Base-by-base conservation (phyloP, 2,797 vertebrate genomes). In the Hemitrygon akajei region DNA sequence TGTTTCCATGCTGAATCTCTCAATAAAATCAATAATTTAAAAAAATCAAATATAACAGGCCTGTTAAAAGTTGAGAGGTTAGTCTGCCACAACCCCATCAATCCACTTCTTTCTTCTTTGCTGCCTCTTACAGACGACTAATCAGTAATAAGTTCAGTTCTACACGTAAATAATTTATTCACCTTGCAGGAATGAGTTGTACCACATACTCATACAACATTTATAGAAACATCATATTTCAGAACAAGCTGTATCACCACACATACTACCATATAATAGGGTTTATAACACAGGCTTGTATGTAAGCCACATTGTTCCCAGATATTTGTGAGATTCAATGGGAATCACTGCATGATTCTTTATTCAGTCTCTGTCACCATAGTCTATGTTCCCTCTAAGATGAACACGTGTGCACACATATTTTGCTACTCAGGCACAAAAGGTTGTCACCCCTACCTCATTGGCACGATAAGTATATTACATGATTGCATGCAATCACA, bases 261-360 rank as follows among this genome's bases (percentile, higher is more conserved):
- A 66, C 5, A 30, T 84, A 58, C 14, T 91, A 69, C n/a, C 58
- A 89, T 30, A 63, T 30, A 89, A 66, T 6, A 89, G 63, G n/a
- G 11, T 63, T 87, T 87, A 16, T 30, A n/a, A 60, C 84, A 87
- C 12, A 63, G 84, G 6, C n/a, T 87, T 60, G 30, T 60, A 27
- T 18, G 18, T n/a, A 27, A 63, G 60, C 10, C 58, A 60, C 12
- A 63, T 87, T 87, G 84, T 87, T 63, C 84, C 63, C n/a, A 63
- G 84, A 63, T 87, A 81, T 87, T 87, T 87, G 30, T 58, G 1
- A 58, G 63, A 63, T 87, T 87, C 58, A 87, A 87, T 87, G 56
- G 56, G 25, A 0, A 12, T 87, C 30, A 60, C 25, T 86, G 27
- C 27, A n/a, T 63, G 60, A 63, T 47, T 2, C 47, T 16, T 63